phyloP scores from a whole-genome alignment of 2,113 vertebrate genomes.

The Nannospalax galili region DNA sequence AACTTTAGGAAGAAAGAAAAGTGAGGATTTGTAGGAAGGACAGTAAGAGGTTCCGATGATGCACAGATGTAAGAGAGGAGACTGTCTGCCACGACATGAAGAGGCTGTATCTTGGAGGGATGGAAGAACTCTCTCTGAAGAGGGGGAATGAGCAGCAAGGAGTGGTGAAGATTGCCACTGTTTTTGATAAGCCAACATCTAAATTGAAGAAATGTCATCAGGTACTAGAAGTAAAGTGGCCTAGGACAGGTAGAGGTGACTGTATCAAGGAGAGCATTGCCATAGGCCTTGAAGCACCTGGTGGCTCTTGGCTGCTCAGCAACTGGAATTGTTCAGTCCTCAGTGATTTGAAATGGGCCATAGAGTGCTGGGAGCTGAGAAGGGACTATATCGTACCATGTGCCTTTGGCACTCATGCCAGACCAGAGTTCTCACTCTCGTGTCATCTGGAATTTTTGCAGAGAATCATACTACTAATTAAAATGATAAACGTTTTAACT shows the following conservation, averaged over 20 bases:
- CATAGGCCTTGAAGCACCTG: neutral
- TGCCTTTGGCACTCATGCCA: fast-evolving
- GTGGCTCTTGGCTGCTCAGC: neutral
- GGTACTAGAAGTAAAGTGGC: neutral
- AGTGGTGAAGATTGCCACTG: neutral
- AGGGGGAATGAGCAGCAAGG: neutral
- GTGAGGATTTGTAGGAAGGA: neutral
- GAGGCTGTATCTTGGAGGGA: neutral
- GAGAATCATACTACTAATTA: neutral
- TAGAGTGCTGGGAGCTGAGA: neutral
- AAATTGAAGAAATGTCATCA: neutral
- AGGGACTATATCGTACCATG: neutral
- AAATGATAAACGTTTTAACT: slow-evolving; percentile 1
- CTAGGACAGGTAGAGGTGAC: neutral
- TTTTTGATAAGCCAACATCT: neutral
- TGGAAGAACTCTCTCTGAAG: neutral
- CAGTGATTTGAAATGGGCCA: neutral
- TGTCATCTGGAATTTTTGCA: neutral
- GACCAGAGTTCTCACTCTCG: neutral
- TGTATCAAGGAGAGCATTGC: neutral
- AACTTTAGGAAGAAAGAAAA: slow-evolving; percentile 29
- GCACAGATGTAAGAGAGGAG: neutral
- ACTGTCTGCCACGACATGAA: neutral
- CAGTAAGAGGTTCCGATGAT: neutral
- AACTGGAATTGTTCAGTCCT: neutral